Percentiles rank a stretch among this genome's conserved stretches.
These are phyloP conservation scores for Cerastis rubricosa DNA, from an alignment of 2,888 invertebrate species.

Conservation along the genomic window DNA sequence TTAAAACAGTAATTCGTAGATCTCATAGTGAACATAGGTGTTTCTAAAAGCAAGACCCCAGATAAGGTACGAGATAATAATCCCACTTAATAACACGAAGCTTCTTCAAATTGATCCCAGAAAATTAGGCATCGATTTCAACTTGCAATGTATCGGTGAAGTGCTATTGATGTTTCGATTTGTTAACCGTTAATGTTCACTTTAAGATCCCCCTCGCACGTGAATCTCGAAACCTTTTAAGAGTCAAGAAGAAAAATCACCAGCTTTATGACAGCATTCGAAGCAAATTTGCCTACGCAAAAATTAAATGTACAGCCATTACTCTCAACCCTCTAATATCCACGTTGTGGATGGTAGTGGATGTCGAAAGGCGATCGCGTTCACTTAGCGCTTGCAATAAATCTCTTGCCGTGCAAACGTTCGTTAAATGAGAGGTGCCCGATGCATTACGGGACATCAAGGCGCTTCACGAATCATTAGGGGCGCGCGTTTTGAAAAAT, in stretches of 20 bases:
- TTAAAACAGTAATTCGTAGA: constrained; percentile 9
- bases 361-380: constrained; percentile 77
- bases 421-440: constrained; percentile 78
- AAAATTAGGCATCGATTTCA: constrained; percentile 17
- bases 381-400: constrained; percentile 83
- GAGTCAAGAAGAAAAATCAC: constrained; percentile 64
- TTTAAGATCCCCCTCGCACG: constrained; percentile 45
- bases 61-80: background rate
- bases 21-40: background rate
- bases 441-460: constrained; percentile 81
- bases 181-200: constrained; percentile 55
- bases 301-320: constrained; percentile 72
- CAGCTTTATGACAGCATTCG: constrained; percentile 64
- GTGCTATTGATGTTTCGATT: constrained; percentile 37
- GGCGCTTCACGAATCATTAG: constrained; percentile 87
- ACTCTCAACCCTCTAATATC: constrained; percentile 68
- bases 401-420: constrained; percentile 77
- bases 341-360: constrained; percentile 55
- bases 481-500: constrained; percentile 83
- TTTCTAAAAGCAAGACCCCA: background rate
- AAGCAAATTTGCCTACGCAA: constrained; percentile 65
- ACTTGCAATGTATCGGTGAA: constrained; percentile 12
- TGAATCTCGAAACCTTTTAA: constrained; percentile 64
- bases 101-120: background rate
- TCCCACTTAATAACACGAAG: background rate